Conservation (phyloP, 1,140 invertebrate species). For the Cydia pomonella region DNA sequence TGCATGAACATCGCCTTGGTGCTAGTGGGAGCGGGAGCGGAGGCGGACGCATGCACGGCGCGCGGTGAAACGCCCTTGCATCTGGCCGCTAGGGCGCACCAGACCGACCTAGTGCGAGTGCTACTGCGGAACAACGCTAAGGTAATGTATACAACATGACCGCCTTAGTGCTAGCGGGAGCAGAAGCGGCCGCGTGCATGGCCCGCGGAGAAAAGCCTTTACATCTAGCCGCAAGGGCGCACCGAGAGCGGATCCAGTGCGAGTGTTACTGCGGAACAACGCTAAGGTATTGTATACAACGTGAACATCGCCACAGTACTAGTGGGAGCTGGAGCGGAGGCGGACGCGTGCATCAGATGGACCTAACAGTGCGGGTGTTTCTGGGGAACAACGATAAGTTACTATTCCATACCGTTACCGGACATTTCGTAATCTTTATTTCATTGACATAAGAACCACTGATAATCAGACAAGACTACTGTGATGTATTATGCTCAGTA, state of each 20-base stretch:
- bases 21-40: slow-evolving; percentile 96
- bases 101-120: slow-evolving; percentile 98
- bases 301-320: slow-evolving; percentile 93
- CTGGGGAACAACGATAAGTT: slow-evolving; percentile 96
- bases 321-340: slow-evolving; percentile 88
- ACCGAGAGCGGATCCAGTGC: slow-evolving; percentile 98
- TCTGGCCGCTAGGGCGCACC: slow-evolving; percentile 97
- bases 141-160: slow-evolving; percentile 70
- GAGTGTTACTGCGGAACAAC: slow-evolving; percentile 96
- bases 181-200: slow-evolving; percentile 95
- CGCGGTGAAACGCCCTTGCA: slow-evolving; percentile 98
- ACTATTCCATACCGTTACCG: too few relatives aligned
- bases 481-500: too few relatives aligned
- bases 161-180: slow-evolving; percentile 95
- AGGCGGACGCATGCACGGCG: slow-evolving; percentile 96
- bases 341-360: slow-evolving; percentile 98
- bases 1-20: slow-evolving; percentile 99
- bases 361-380: slow-evolving; percentile 97
- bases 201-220: slow-evolving; percentile 98
- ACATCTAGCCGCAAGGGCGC: slow-evolving; percentile 97
- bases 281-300: slow-evolving; percentile 79
- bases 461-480: too few relatives aligned
- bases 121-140: slow-evolving; percentile 95
- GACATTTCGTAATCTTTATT: too few relatives aligned
- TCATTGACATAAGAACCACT: too few relatives aligned